Base-by-base conservation (phyloP, 2,888 invertebrate genomes). In the Caenorhabditis angaria region DNA sequence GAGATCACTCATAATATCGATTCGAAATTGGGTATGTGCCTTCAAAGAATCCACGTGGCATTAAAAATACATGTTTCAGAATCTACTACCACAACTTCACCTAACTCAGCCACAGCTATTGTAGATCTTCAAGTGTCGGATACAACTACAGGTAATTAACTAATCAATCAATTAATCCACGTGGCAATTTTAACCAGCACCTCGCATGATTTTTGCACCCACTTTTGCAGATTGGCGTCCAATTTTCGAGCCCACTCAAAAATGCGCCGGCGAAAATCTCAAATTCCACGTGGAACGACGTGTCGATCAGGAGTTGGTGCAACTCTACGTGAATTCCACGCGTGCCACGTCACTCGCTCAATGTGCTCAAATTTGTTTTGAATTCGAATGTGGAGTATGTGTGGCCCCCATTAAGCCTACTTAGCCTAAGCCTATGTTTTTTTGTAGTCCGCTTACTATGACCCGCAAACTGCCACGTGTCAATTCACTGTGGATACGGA, bases 401-500 rank as follows among this genome's bases (percentile, higher is more conserved):
- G n/a, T 5, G 12, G 18, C 27, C 54, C 28, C 5, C 10, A 27
- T 5, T 6, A 51, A 24, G 20, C 6, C 22, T n/a, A 24, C 25
- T 8, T 12, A 51, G 24, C 25, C 6, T 27, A 4, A n/a, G n/a
- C 6, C 24, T 25, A 5, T 53, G 24, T n/a, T 14, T 56, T 27
- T 63, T 14, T 57, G 6, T 58, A 82, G 82, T 82, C 77, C 54
- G 82, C 83, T 41, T 73, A 77, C 61, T 83, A 66, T 61, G 73
- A 77, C 14, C 71, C 79, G 32, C 65, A 64, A 0, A 71, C 65
- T 1, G 65, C 69, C 55, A 51, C 54, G 10, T 83, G 83, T 27
- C 73, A 77, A 64, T 83, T 68, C 67, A 81, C 80, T 8, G 76
- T 73, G 12, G 80, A 80, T 54, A 83, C 83, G 3, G 81, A 83